A percentile compares a stretch with the other conserved stretches of the same genome.
Evolutionary conservation across 2,888 invertebrate genomes (phyloP).

Genomic region (Boloria selene): DNA sequence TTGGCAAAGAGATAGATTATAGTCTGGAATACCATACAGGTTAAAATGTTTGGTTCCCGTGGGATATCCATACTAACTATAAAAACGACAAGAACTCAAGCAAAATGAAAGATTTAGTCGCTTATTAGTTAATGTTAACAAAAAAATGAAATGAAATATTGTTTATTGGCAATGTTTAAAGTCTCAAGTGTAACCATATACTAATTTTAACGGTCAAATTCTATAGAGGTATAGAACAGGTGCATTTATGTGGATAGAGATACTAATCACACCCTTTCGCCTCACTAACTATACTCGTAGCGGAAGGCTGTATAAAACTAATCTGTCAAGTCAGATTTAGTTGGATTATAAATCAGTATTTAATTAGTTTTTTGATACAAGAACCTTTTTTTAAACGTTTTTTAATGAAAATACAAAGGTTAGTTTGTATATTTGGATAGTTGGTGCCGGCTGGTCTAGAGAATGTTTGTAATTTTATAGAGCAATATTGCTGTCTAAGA

Average conservation of each 20-base stretch:
- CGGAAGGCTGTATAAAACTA: constrained; percentile 24
- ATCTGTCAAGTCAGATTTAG: constrained; percentile 26
- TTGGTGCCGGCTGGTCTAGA: constrained; percentile 12
- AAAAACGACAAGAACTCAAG: too few species aligned
- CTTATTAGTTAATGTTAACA: too few species aligned
- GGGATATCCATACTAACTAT: too few species aligned
- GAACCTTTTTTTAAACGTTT: not conserved
- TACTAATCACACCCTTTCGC: constrained; percentile 18
- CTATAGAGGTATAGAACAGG: constrained; percentile 10
- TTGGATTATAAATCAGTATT: constrained; percentile 11
- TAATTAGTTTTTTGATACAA: constrained; percentile 18
- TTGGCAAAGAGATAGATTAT: too few species aligned
- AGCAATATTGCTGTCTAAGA: not conserved
- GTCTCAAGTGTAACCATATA: too few species aligned
- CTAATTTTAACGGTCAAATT: constrained; percentile 18
- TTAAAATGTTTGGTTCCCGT: too few species aligned
- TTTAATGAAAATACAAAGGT: not conserved
- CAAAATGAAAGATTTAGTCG: too few species aligned
- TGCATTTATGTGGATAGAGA: constrained; percentile 7
- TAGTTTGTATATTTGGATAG: constrained; percentile 11
- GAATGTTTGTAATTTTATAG: not conserved
- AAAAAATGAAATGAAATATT: too few species aligned
- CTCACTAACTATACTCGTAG: constrained; percentile 11
- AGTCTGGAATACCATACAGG: too few species aligned
- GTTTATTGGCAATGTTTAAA: too few species aligned